Evolutionary conservation across 2,797 vertebrate species (phyloP), one percentile per base, ranked within the genome.

Genomic region (Semotilus atromaculatus): DNA sequence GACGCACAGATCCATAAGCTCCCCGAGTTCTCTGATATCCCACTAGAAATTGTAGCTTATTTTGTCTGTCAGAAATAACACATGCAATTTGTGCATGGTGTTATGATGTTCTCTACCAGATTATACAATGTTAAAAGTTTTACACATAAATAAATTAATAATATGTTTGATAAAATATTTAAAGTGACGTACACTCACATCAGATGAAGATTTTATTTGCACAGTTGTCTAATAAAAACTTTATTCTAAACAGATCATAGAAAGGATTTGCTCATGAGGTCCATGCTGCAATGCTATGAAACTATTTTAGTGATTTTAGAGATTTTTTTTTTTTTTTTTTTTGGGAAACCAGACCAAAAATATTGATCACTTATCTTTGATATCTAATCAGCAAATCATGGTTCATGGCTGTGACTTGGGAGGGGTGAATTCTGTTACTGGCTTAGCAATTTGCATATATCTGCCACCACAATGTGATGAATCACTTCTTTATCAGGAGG

Each of bases 21-120:
- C 8, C 26, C n/a, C 23, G 51, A 43, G 51, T 60, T 60, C n/a
- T 31, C 38, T 60, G 38, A 38, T 62, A 4, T 45, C 71, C 66
- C 8, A 0, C n/a, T 21, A 43, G n/a, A 26, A 71, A 13, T 23
- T 68, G 2, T n/a, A 60, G 67, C 36, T 45, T 34, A 60, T 72
- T 48, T 72, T 82, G 80, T 48, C 38, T 72, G 19, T 48, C 29
- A 73, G 31, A 64, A 82, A 62, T 62, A 73, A 62, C 53, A 62
- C 53, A 19, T n/a, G 29, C 29, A 62, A 19, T 34, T 10, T 45
- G 43, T 38, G 21, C 26, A 48, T 38, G 18, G 5, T 3, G 7
- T 36, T 5, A 36, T 31, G 45, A 73, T 18, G 68, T 43, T 72
- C n/a, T 72, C 11, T 71, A 26, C 7, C 4, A 45, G 70, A 8